Base-by-base conservation (phyloP, 2,113 vertebrate species). In the Casuarius casuarius region DNA sequence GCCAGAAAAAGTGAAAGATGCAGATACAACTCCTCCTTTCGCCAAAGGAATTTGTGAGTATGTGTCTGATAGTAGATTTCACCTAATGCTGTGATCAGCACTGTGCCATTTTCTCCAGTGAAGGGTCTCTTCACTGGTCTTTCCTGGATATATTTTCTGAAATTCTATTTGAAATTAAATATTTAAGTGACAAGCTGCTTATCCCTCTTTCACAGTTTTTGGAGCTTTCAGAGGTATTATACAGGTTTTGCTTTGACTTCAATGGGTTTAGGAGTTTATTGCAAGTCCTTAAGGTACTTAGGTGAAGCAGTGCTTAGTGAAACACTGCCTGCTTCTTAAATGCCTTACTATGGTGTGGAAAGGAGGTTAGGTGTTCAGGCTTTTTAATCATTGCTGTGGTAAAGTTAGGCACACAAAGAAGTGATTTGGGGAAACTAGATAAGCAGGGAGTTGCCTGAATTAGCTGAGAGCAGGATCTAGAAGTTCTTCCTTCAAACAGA, bases 41-140 rank as follows among this genome's bases (percentile, higher is more conserved):
- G 54, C 54, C 7, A 29, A 51, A 31, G 3, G n/a, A 86, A 56
- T 82, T 61, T 84, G 38, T 0, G 1, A 38, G 10, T 1, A 0
- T 1, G 10, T 67, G 21, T 72, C 54, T 87, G 40, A 65, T 56
- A 31, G 44, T 19, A 77, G 83, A 71, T 62, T 65, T 72, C 62
- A 75, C 33, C 31, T 18, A 23, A 20, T 22, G 11, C 9, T 44
- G 76, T 62, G 58, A n/a, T 67, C n/a, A 72, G 29, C 71, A 38
- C 4, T 2, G 28, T 68, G 52, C 35, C 1, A 0, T 58, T 58
- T 58, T 17, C 28, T 29, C 28, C 28, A 58, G 28, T 22, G 17
- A 49, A n/a, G 58, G 10, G 40, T 90, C 20, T 49, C 35, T 85
- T 35, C 1, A 0, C 21, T 70, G 59, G 52, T 58, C 29, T 65